Evolutionary conservation across 2,888 invertebrate species (phyloP).

Genomic region (Tiliacea aurago): DNA sequence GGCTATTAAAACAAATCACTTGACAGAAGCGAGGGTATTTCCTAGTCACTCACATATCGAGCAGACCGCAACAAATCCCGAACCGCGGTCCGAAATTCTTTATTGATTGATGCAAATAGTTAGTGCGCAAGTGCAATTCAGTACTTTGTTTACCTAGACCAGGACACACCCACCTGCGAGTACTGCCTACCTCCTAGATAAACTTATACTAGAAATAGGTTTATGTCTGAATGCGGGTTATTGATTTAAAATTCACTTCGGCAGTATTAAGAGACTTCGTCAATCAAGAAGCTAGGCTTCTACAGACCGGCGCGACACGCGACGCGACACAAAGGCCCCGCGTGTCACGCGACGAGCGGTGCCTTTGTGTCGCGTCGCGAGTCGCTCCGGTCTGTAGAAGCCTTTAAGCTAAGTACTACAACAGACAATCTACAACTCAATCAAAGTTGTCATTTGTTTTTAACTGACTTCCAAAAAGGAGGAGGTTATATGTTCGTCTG

Average conservation of each 20-base stretch:
- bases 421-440: background rate
- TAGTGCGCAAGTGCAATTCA: conserved; percentile 58
- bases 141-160: conserved; percentile 7
- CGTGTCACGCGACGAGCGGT: too few relatives aligned
- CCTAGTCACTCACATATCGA: background rate
- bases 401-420: too few relatives aligned
- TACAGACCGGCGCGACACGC: too few relatives aligned
- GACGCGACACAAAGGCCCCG: too few relatives aligned
- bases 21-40: background rate
- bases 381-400: too few relatives aligned
- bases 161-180: conserved; percentile 26
- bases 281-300: background rate
- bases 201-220: background rate
- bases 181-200: background rate
- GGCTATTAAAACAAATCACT: conserved; percentile 13
- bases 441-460: background rate
- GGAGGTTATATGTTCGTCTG: too few relatives aligned
- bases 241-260: background rate
- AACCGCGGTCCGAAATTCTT: conserved; percentile 10
- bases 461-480: too few relatives aligned
- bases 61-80: background rate
- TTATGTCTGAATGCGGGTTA: background rate
- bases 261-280: too few relatives aligned
- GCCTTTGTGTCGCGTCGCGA: too few relatives aligned
- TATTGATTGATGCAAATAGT: conserved; percentile 48